Evolutionary conservation across 2,797 vertebrate genomes (phyloP), one percentile per base, ranked within the genome.

Genomic region (Pipistrellus pipistrellus): DNA sequence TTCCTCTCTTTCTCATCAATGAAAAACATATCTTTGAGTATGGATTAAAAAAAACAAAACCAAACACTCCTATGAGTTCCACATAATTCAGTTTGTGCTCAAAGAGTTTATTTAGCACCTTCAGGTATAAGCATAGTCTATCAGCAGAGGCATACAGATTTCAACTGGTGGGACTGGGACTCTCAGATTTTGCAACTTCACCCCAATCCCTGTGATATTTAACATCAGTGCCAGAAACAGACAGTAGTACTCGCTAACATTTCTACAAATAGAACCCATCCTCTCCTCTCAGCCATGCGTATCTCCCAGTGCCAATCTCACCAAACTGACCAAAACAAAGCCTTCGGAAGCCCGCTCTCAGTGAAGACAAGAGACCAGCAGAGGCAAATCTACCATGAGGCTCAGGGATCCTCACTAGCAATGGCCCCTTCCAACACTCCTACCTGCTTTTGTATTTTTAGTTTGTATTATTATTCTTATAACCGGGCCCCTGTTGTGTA

Each of bases 261-360:
- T 66, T n/a, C 75, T 73, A 53, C 76, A 90, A 78, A 75, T 27
- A 82, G 25, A 95, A 76, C 18, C 27, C 68, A 46, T 66, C 55
- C 9, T 94, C 12, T 68, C 66, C 53, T 84, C 27, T 44, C 4
- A 62, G 27, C 25, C 30, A 51, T 32, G 27, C 71, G n/a, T 76
- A 77, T 41, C 48, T 78, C 76, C 25, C 81, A 83, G 46, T 1
- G 48, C 32, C 77, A 89, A 83, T 38, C 41, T 82, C 88, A 86
- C 8, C 84, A 91, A 69, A 9, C 27, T 25, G 13, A 30, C 73
- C 23, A 35, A 94, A 88, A 66, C 8, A 35, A 86, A 90, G 80
- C 18, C 46, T 91, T 82, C 20, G 21, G 53, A 75, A 11, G 41
- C 0, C 4, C 32, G n/a, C 27, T 55, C 21, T 73, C 20, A 6